These are phyloP conservation scores for Ctenomys sociabilis DNA, from an alignment of 2,113 vertebrate species.

Conservation along the genomic window DNA sequence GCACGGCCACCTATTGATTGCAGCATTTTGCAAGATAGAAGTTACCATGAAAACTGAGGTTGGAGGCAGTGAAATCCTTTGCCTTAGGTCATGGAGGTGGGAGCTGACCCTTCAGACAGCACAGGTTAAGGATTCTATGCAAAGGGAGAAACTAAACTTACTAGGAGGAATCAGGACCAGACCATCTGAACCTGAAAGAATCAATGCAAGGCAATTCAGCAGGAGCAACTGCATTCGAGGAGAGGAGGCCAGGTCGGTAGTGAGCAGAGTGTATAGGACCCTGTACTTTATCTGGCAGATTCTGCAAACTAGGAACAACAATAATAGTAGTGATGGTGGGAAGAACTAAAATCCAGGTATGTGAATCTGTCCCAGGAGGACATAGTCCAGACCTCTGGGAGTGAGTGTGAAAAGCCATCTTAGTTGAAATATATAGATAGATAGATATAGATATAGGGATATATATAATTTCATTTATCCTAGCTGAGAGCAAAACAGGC, in stretches of 20 bases:
- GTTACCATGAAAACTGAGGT: not conserved
- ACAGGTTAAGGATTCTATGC: not conserved
- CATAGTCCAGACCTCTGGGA: not conserved
- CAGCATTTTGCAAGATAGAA: not conserved
- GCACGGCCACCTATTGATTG: not conserved
- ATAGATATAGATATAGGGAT: not conserved
- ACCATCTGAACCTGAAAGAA: not conserved
- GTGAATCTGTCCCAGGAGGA: not conserved
- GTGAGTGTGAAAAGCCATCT: not conserved
- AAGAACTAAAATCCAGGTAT: not conserved
- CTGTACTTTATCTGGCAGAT: not conserved
- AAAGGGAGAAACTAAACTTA: not conserved
- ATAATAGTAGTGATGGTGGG: rapidly evolving
- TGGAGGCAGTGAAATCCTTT: not conserved
- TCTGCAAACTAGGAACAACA: not conserved
- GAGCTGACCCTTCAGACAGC: not conserved
- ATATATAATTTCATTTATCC: slow-evolving; percentile 23
- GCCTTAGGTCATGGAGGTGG: not conserved
- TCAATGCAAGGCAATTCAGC: not conserved
- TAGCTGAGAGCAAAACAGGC: slow-evolving; percentile 46
- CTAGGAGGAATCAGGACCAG: not conserved
- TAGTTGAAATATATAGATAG: slow-evolving; percentile 36
- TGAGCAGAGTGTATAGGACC: no score
- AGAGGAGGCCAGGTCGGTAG: not conserved
- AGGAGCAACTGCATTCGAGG: not conserved